Evolutionary conservation across 1,140 invertebrate species (phyloP).

Genomic region (Calephelis virginiensis): DNA sequence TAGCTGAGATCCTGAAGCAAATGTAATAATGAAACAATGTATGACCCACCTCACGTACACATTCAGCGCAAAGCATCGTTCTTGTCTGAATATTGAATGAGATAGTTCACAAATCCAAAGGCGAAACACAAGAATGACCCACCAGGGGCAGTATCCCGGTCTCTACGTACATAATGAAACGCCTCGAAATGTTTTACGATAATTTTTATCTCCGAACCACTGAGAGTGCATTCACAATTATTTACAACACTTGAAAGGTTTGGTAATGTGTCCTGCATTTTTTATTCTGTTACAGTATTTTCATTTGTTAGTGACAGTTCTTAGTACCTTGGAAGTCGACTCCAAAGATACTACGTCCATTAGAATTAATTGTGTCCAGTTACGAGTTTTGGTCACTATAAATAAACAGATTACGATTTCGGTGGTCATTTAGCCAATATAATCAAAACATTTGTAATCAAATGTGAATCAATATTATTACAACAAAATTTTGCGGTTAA

Average conservation of each 20-base stretch:
- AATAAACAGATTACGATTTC: too few relatives aligned
- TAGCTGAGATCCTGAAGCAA: constrained; percentile 7
- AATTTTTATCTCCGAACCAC: constrained; percentile 27
- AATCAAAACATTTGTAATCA: too few relatives aligned
- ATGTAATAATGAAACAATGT: constrained; percentile 6
- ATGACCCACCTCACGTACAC: constrained; percentile 8
- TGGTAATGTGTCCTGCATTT: constrained; percentile 9
- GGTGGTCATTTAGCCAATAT: too few relatives aligned
- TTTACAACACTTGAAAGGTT: neutral
- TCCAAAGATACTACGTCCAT: too few relatives aligned
- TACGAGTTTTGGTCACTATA: too few relatives aligned
- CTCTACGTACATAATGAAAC: constrained; percentile 36
- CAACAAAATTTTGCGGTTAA: too few relatives aligned
- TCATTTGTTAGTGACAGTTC: neutral
- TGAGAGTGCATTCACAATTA: constrained; percentile 10
- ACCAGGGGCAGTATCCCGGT: constrained; percentile 27
- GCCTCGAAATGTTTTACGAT: constrained; percentile 35
- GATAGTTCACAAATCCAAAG: constrained; percentile 38
- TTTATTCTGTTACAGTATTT: neutral
- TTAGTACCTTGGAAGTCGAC: too few relatives aligned
- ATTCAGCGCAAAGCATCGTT: constrained; percentile 10
- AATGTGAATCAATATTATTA: too few relatives aligned
- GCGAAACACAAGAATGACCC: constrained; percentile 29
- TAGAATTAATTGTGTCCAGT: too few relatives aligned
- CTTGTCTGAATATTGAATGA: constrained; percentile 38